These are phyloP conservation scores for Chunga burmeisteri DNA, from an alignment of 2,113 vertebrate genomes.

Conservation along the genomic window DNA sequence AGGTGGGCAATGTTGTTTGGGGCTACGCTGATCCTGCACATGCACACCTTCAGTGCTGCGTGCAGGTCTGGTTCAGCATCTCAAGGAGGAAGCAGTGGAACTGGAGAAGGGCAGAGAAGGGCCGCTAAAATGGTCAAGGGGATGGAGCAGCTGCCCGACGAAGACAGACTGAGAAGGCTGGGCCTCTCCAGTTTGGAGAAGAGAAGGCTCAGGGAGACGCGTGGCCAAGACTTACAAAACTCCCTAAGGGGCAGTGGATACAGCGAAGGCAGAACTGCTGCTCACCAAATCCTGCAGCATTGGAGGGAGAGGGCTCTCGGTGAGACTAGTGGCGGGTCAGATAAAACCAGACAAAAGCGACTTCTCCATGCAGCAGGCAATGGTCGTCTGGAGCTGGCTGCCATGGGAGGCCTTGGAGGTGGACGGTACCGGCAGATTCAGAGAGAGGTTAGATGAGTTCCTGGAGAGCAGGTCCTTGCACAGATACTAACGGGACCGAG, in stretches of 20 bases:
- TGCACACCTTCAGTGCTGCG: not conserved
- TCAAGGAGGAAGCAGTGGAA: not conserved
- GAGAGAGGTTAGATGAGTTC: not conserved
- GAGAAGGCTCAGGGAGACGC: not conserved
- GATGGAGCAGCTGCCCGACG: not conserved
- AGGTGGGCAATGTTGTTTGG: not conserved
- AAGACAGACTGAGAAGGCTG: not conserved
- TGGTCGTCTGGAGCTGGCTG: not conserved
- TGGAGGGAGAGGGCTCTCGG: not conserved
- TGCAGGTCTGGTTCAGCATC: not conserved
- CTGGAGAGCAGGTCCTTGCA: not conserved
- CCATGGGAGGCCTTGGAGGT: not conserved
- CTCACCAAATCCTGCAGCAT: not conserved
- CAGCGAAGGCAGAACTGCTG: not conserved
- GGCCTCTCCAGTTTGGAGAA: not conserved
- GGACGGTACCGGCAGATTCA: not conserved
- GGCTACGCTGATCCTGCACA: not conserved
- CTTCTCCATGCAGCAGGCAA: not conserved
- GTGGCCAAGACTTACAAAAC: not conserved
- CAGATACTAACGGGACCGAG: accelerated
- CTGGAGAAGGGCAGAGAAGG: not conserved
- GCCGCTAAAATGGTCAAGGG: not conserved
- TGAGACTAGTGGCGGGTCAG: not conserved
- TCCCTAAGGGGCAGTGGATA: not conserved
- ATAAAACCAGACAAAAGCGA: not conserved